These are phyloP conservation scores for Coreius guichenoti DNA, from an alignment of 2,797 vertebrate species.

Conservation along the genomic window DNA sequence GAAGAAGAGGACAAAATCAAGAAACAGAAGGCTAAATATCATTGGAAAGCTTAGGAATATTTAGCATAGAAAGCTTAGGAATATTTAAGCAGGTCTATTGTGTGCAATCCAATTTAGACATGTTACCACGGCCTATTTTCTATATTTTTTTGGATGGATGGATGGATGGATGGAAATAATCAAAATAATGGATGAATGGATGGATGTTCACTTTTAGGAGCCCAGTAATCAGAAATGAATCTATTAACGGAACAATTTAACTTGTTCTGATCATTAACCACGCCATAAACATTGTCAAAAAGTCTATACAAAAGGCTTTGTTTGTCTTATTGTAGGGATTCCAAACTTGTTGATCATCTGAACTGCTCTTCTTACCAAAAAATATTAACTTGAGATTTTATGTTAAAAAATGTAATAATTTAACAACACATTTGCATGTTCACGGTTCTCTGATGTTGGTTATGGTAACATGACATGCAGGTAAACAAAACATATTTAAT, in stretches of 20 bases:
- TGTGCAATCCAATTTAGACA: not conserved
- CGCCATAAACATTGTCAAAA: no score
- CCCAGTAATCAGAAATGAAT: not conserved
- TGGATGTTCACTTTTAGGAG: no score
- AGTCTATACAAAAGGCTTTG: no score
- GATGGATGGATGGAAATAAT: no score
- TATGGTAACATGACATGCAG: not conserved
- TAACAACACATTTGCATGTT: not conserved
- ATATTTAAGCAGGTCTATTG: not conserved
- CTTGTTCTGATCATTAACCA: not conserved
- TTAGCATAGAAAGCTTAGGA: conserved; percentile 11
- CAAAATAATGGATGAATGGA: no score
- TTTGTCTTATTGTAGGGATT: no score
- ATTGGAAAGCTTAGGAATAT: conserved; percentile 56
- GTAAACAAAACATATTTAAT: not conserved
- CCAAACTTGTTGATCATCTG: not conserved
- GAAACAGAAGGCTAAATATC: conserved; percentile 67
- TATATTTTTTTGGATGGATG: not conserved
- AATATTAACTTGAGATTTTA: not conserved
- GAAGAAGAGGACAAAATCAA: conserved; percentile 42
- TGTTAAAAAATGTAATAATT: no score
- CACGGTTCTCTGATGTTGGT: not conserved
- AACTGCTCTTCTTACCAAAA: not conserved
- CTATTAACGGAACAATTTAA: not conserved
- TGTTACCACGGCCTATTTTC: not conserved